These are phyloP conservation scores for Cephus pygmeus DNA, from an alignment of 2,888 invertebrate genomes.

Conservation along the genomic window DNA sequence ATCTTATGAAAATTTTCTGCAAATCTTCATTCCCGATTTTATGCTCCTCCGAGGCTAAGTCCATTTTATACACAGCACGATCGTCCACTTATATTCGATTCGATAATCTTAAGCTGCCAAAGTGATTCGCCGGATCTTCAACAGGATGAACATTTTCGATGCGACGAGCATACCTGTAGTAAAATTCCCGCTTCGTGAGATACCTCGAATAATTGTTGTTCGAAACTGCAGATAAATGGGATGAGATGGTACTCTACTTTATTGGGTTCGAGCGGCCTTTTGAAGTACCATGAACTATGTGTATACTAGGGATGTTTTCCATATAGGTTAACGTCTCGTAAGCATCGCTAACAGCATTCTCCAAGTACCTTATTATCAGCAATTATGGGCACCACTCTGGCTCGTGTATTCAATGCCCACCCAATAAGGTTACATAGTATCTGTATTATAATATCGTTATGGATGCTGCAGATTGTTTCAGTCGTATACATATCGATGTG, in stretches of 20 bases:
- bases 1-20: neutral
- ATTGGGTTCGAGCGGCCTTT: neutral
- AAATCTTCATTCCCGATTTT: neutral
- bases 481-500: neutral
- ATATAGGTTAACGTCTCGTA: constrained; percentile 37
- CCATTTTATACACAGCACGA: neutral
- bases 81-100: neutral
- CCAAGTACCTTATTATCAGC: constrained; percentile 33
- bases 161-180: neutral
- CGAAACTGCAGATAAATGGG: neutral
- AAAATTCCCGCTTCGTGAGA: neutral
- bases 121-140: neutral
- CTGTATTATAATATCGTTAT: neutral
- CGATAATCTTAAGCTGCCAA: neutral
- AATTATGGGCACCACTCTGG: constrained; percentile 20
- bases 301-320: constrained; percentile 24
- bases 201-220: neutral
- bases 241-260: neutral
- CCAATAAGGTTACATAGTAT: neutral
- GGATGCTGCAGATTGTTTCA: neutral
- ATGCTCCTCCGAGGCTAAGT: neutral
- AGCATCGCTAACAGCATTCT: constrained; percentile 34
- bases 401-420: neutral
- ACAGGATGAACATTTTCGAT: neutral
- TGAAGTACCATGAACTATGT: neutral